Conservation (phyloP, 2,888 invertebrate genomes). For the Acleris laterana region DNA sequence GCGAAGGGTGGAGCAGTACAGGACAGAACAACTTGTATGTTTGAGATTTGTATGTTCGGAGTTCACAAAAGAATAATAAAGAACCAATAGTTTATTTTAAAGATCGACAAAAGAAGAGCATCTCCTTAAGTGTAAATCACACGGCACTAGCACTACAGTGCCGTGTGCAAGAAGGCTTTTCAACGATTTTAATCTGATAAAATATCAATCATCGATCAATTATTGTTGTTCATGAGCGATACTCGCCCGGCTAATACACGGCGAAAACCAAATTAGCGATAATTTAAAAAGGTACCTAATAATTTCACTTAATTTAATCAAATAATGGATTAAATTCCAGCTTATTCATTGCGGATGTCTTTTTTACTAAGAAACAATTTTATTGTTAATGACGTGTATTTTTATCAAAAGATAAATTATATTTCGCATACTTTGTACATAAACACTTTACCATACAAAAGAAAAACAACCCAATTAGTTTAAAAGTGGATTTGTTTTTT, state of each 20-base stretch:
- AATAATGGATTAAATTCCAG: slow-evolving; percentile 16
- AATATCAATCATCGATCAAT: slow-evolving; percentile 37
- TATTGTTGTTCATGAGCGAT: slow-evolving; percentile 39
- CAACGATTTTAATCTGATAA: slow-evolving; percentile 39
- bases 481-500: too few species aligned
- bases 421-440: too few species aligned
- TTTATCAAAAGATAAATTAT: too few species aligned
- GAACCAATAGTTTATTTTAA: too few species aligned
- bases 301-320: slow-evolving; percentile 7
- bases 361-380: not conserved
- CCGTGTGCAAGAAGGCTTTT: slow-evolving; percentile 62
- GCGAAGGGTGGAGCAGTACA: too few species aligned
- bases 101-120: slow-evolving; percentile 33
- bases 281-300: slow-evolving; percentile 5
- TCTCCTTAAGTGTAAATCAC: slow-evolving; percentile 69
- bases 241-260: slow-evolving; percentile 11
- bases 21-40: too few species aligned
- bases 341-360: not conserved
- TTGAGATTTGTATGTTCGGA: too few species aligned
- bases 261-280: slow-evolving; percentile 9
- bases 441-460: too few species aligned
- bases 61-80: too few species aligned
- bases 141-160: slow-evolving; percentile 56
- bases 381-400: too few species aligned
- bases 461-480: too few species aligned